Evolutionary conservation across 1,140 invertebrate genomes (phyloP), one percentile per base, ranked within the genome.

Genomic region (Anoplolepis gracilipes): DNA sequence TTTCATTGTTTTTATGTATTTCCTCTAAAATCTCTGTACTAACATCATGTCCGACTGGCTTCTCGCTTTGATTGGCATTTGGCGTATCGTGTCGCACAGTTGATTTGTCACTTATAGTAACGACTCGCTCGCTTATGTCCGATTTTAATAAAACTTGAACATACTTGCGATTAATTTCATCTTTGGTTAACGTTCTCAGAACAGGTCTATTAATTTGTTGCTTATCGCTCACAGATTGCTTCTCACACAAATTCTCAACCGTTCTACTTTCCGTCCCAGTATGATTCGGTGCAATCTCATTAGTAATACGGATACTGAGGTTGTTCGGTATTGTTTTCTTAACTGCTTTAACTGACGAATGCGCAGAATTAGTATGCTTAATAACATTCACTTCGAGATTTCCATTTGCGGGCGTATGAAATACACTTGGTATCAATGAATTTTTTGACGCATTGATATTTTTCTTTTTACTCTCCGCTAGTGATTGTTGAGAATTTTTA

Each of bases 161-260:
- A 25, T 79, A 78, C 25, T 92, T 92, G 1, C 19, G 49, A 75
- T 91, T 92, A 19, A 92, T 86, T 57, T 92, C 88, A 1, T 91
- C 87, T 30, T 36, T 88, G 0, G 86, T 89, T 19, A 92, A 87
- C 22, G 90, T 36, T 69, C 79, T 92, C 22, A 92, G 65, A 11
- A 36, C n/a, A 13, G 64, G 10, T 36, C 0, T 73, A 19, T 19
- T 49, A 49, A 62, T 5, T 0, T 33, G 61, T 61, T 81, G 13
- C 2, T 46, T 67, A 6, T 55, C 61, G 22, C 22, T 85, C 39
- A 13, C 13, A 3, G 33, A 55, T 25, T 55, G 57, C 13, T 55
- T 85, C 8, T 79, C 57, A n/a, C 0, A 6, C 28, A 22, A 67
- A 53, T 81, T 90, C 19, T 53, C 77, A 53, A 49, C 0, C n/a